Conservation (phyloP, 2,797 vertebrate species). For the Sebastiscus tertius region DNA sequence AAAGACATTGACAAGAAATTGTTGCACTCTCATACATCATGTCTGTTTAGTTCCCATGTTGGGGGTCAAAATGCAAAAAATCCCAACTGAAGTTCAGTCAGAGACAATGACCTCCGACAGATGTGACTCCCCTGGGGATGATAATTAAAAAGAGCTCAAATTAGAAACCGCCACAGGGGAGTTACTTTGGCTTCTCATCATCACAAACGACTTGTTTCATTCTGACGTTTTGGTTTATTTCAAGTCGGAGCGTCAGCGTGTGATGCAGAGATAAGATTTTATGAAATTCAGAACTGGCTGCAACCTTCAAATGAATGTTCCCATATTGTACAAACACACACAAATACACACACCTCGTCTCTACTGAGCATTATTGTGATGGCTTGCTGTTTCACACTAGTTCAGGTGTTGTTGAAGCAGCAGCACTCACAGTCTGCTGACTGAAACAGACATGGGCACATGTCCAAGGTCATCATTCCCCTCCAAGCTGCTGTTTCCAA, state of each 20-base stretch:
- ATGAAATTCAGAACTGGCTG: constrained; percentile 10
- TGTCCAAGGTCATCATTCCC: constrained; percentile 57
- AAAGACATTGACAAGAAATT: not conserved
- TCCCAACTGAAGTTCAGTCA: not conserved
- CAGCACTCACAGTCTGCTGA: constrained; percentile 46
- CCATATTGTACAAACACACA: not conserved
- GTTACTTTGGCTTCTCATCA: not conserved
- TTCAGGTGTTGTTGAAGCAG: constrained; percentile 57
- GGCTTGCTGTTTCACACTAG: constrained; percentile 60
- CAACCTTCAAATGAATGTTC: constrained; percentile 31
- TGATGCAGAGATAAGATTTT: constrained; percentile 7
- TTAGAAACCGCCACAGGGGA: constrained; percentile 35
- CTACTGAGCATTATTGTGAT: constrained; percentile 41
- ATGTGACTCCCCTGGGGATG: constrained; percentile 38
- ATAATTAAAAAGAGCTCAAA: constrained; percentile 55
- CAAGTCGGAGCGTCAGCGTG: not conserved
- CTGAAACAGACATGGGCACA: constrained; percentile 51
- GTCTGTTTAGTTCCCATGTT: not conserved
- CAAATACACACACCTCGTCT: constrained; percentile 8
- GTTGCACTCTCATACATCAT: not conserved
- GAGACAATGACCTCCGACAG: constrained; percentile 46
- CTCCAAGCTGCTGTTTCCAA: constrained; percentile 53
- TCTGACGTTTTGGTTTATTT: constrained; percentile 15
- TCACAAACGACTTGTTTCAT: constrained; percentile 15
- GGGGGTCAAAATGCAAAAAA: not conserved